Evolutionary conservation across 2,888 invertebrate species (phyloP), one percentile per base, ranked within the genome.

Genomic region (Endomychus coccineus): DNA sequence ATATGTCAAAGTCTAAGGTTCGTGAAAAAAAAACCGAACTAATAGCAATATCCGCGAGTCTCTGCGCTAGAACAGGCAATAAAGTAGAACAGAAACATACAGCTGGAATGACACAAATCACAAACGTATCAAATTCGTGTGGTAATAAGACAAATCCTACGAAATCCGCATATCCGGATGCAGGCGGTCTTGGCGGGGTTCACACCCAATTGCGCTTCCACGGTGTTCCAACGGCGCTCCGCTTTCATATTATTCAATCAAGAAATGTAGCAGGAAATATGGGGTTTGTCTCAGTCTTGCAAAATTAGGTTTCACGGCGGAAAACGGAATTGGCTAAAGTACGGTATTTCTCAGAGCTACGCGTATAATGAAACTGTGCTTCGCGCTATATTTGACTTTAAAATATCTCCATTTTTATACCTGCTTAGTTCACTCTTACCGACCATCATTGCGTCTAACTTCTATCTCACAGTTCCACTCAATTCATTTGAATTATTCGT

Each of bases 181-280:
- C 32, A 21, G 27, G 13, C 14, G 27, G 28, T 17, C 24, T 27
- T 6, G 23, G 15, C 31, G 25, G 14, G 14, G 15, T 22, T 21
- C 27, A 29, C 15, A 27, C 29, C 25, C 35, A 27, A 17, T 35
- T 22, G 28, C 27, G 14, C 2, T 12, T 15, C 16, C 17, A 17
- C 25, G n/a, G 16, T n/a, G 14, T 21, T 16, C 12, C 21, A 19
- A 19, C 21, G 21, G n/a, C n/a, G n/a, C n/a, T 11, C 49, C 45
- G 42, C 52, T 49, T 52, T 53, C 51, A 51, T 54, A 53, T 50
- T 53, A 56, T 55, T 62, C 62, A 62, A 62, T 62, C 62, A 62
- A 59, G 61, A 51, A 61, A 61, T 58, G 59, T 60, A 58, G 57
- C 58, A 59, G 59, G 58, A 61, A 62, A 61, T 59, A 61, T 59